These are phyloP conservation scores for Pomacea maculata DNA, from an alignment of 1,140 invertebrate species.

Conservation along the genomic window DNA sequence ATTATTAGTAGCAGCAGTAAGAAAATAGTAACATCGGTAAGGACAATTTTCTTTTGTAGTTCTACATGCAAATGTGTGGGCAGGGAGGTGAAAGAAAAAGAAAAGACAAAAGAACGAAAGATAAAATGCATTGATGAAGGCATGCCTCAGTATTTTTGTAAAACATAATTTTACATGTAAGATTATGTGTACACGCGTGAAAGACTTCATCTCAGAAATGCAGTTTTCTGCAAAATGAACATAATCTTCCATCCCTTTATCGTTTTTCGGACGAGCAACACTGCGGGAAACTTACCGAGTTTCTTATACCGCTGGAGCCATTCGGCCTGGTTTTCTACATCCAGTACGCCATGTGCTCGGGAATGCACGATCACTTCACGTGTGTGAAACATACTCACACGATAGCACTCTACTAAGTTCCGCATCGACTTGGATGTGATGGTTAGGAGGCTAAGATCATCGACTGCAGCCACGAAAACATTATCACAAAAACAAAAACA, in stretches of 20 bases:
- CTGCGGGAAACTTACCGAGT: slow-evolving; percentile 42
- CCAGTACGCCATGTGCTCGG: slow-evolving; percentile 22
- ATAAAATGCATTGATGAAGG: too few species aligned
- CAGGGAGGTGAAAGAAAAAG: too few species aligned
- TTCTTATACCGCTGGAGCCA: slow-evolving; percentile 44
- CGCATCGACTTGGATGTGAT: slow-evolving; percentile 62
- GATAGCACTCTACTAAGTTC: slow-evolving; percentile 60
- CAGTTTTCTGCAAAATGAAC: neutral
- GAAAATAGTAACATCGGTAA: too few species aligned
- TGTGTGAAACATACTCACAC: slow-evolving; percentile 39
- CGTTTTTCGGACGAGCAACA: too few species aligned
- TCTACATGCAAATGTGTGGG: too few species aligned
- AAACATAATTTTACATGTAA: too few species aligned
- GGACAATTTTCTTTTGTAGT: too few species aligned
- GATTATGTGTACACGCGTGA: too few species aligned
- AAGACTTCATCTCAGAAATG: too few species aligned
- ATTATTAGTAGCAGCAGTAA: too few species aligned
- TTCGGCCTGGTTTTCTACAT: slow-evolving; percentile 43
- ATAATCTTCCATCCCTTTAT: neutral
- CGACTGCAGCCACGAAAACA: slow-evolving; percentile 47
- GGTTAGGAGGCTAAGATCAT: slow-evolving; percentile 60
- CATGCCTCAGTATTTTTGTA: too few species aligned
- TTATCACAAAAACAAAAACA: slow-evolving; percentile 10
- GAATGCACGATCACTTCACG: slow-evolving; percentile 30
- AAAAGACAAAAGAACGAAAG: too few species aligned